Percentiles rank a stretch among this genome's conserved stretches.
Conservation (phyloP, 2,113 vertebrate species). For the Micronycteris hirsuta region DNA sequence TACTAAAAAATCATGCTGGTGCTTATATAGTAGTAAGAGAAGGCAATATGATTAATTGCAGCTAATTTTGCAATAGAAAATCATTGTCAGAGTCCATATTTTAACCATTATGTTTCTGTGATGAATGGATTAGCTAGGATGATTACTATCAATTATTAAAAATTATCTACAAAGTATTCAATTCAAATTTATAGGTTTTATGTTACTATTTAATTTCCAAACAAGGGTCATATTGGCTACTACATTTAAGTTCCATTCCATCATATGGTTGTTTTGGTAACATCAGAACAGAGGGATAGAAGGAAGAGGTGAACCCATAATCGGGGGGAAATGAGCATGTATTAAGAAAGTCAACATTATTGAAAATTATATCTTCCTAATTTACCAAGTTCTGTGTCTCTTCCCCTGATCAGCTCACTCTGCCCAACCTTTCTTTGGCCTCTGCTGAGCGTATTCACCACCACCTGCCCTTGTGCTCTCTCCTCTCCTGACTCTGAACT, state of each 20-base stretch:
- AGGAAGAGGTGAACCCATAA: too few species aligned
- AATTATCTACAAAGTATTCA: neutral
- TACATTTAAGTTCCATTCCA: neutral
- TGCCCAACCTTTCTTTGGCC: neutral
- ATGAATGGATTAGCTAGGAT: neutral
- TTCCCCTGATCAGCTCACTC: rapidly evolving
- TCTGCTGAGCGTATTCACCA: rapidly evolving
- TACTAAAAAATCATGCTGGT: neutral
- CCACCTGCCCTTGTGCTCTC: neutral
- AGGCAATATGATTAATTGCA: neutral
- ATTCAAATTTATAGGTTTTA: neutral
- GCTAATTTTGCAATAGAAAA: neutral
- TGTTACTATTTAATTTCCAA: neutral
- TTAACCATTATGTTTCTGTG: neutral
- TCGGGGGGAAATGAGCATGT: neutral
- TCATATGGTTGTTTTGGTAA: neutral
- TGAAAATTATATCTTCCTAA: neutral
- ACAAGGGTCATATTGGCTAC: neutral
- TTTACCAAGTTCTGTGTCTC: rapidly evolving
- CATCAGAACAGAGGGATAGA: neutral
- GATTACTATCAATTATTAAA: neutral
- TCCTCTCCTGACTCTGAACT: neutral
- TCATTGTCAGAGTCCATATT: neutral
- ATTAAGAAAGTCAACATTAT: neutral
- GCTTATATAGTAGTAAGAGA: neutral